Evolutionary conservation across 2,113 vertebrate genomes (phyloP).

Genomic region (Eurystomus gularis): DNA sequence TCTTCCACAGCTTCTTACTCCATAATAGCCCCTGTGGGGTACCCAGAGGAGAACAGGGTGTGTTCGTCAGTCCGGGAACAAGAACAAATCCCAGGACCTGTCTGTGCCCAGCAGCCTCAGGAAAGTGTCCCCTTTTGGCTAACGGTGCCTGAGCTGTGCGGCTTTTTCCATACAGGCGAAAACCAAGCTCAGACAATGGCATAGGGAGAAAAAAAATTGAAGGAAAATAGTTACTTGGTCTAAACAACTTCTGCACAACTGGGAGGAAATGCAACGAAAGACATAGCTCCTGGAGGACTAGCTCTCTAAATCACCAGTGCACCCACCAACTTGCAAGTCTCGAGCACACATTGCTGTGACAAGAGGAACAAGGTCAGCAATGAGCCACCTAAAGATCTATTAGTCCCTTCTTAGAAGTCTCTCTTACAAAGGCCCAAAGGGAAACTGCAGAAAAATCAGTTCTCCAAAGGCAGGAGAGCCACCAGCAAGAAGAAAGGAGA

Average conservation of each 20-base stretch:
- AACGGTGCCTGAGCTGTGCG: neutral
- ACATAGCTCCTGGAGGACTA: neutral
- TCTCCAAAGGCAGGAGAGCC: neutral
- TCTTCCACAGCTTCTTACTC: constrained; percentile 60
- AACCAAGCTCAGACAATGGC: neutral
- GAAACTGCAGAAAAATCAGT: neutral
- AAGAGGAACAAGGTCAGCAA: neutral
- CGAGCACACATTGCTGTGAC: neutral
- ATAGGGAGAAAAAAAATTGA: neutral
- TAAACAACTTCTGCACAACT: neutral
- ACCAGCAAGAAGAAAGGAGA: neutral
- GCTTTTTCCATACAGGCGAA: neutral
- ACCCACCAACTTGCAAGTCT: neutral
- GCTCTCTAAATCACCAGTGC: neutral
- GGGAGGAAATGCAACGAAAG: neutral
- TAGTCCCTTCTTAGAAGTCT: neutral
- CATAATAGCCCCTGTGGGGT: constrained; percentile 38
- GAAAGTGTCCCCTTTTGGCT: neutral
- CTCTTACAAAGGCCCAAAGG: neutral
- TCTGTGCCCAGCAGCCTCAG: constrained; percentile 1
- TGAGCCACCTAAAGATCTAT: neutral
- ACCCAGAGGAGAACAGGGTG: constrained; percentile 27
- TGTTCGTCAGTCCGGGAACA: constrained; percentile 1
- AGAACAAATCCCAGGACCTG: constrained; percentile 35
- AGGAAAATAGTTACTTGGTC: neutral